Evolutionary conservation across 2,888 invertebrate species (phyloP), one percentile per base, ranked within the genome.

Genomic region (Tenthredo amoena): DNA sequence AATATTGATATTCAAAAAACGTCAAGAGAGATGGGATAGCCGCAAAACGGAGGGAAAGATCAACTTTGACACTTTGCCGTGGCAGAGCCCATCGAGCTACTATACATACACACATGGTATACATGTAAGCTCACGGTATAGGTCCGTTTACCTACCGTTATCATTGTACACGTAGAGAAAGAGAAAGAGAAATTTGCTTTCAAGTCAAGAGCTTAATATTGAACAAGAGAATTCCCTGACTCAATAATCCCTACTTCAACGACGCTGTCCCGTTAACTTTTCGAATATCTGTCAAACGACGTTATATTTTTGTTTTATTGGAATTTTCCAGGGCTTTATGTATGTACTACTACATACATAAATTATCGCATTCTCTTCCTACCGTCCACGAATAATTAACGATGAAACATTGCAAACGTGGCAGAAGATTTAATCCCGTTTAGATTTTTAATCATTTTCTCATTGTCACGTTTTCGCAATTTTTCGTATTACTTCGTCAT

Each of bases 201-300:
- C 74, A 43, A 74, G 74, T 74, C 26, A 40, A 26, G 47, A 74
- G 12, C 21, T 74, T 26, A 74, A 74, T 21, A 18, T 74, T 21
- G 40, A 74, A 40, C 40, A 43, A 43, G 74, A 43, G 31, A 40
- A 43, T 43, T 18, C 21, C 12, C 74, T 47, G 43, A 74, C 40
- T 74, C 74, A 40, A 74, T 40, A 74, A 74, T 74, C n/a, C 43
- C 1, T 12, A 26, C 47, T 74, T 74, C 43, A 74, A 74, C 31
- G 40, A 43, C 43, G n/a, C 26, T 43, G 40, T 74, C 21, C 12
- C 40, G 71, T 37, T 72, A 72, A 72, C 40, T 72, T 72, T 72
- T 72, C 71, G 40, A 72, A 72, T 72, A 72, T 37, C 71, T 72
- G 71, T 40, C 71, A 72, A 72, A 72, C n/a, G 37, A n/a, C 18